Evolutionary conservation across 2,888 invertebrate genomes (phyloP).

Genomic region (Glaucopsyche alexis): DNA sequence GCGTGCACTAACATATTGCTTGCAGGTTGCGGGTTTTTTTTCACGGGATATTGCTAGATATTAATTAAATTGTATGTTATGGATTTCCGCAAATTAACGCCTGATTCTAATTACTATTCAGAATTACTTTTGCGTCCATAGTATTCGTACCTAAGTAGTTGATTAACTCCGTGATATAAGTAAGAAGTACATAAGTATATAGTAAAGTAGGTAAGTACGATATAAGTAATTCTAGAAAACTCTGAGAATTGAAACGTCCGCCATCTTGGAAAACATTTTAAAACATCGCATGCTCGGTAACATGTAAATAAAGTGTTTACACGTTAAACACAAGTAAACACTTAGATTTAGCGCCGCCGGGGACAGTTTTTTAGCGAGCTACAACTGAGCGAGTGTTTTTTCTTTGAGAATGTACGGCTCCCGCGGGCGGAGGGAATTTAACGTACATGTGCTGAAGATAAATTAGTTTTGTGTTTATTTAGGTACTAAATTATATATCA

Average conservation of each 20-base stretch:
- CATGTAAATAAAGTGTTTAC: slow-evolving; percentile 14
- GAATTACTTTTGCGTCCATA: too few relatives aligned
- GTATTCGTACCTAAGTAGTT: too few relatives aligned
- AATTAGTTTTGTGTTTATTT: slow-evolving; percentile 2
- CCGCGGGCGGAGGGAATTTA: not conserved
- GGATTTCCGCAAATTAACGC: too few relatives aligned
- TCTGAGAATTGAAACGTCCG: not conserved
- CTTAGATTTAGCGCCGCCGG: not conserved
- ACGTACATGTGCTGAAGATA: not conserved
- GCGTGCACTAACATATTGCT: too few relatives aligned
- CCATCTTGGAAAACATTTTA: slow-evolving; percentile 6
- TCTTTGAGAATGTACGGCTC: not conserved
- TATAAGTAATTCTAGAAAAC: too few relatives aligned
- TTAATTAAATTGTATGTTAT: too few relatives aligned
- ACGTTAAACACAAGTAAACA: slow-evolving; percentile 14
- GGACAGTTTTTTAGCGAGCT: not conserved
- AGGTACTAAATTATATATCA: not conserved
- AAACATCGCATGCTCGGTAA: not conserved
- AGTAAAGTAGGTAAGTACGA: too few relatives aligned
- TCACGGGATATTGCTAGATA: too few relatives aligned
- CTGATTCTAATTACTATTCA: too few relatives aligned
- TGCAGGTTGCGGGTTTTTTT: too few relatives aligned
- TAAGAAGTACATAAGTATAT: too few relatives aligned
- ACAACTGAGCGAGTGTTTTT: not conserved
- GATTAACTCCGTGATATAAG: too few relatives aligned